These are phyloP conservation scores for Bovichtus variegatus DNA, from an alignment of 2,797 vertebrate species.

Conservation along the genomic window DNA sequence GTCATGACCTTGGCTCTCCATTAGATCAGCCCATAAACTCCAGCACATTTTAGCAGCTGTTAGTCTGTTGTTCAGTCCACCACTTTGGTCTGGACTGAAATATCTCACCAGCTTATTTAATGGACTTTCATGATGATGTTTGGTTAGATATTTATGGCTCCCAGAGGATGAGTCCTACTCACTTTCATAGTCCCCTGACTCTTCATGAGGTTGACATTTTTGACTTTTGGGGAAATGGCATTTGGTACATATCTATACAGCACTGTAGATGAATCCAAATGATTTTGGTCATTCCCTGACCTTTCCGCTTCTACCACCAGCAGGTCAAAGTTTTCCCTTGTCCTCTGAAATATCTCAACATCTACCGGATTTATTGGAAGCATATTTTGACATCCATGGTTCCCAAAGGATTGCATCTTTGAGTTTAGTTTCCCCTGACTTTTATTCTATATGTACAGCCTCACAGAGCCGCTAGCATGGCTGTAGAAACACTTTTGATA, in stretches of 20 bases:
- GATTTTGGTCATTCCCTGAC: neutral
- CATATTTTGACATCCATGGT: too few relatives aligned
- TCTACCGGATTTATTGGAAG: too few relatives aligned
- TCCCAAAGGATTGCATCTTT: neutral
- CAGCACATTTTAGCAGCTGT: too few relatives aligned
- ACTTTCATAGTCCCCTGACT: too few relatives aligned
- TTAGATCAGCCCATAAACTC: too few relatives aligned
- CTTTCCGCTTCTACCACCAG: too few relatives aligned
- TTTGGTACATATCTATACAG: neutral
- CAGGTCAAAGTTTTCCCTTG: neutral
- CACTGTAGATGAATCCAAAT: neutral
- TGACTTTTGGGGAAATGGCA: neutral
- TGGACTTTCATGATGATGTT: too few relatives aligned
- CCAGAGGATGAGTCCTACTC: too few relatives aligned
- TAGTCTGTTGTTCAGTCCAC: neutral
- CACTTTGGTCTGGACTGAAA: neutral
- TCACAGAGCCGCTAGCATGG: neutral
- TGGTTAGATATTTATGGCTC: too few relatives aligned
- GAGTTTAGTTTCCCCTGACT: neutral
- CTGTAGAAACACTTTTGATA: neutral
- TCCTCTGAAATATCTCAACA: too few relatives aligned
- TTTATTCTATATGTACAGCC: too few relatives aligned
- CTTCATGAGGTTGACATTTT: neutral
- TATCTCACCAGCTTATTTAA: too few relatives aligned
- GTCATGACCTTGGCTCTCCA: neutral